A percentile compares a stretch with the other conserved stretches of the same genome.
Conservation (phyloP, 1,140 invertebrate genomes). For the Aphelinus certus region DNA sequence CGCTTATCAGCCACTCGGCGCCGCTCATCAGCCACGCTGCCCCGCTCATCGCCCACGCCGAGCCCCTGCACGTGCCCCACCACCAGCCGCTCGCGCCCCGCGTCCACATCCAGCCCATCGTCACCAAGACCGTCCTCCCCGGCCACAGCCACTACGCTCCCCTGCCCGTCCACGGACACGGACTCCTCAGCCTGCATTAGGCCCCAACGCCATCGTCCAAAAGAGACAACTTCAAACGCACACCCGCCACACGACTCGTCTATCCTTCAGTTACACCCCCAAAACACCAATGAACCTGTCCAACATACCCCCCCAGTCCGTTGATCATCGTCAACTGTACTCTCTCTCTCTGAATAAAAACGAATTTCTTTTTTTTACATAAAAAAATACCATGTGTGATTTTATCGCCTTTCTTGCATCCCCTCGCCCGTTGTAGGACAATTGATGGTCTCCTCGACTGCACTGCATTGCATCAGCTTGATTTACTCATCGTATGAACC, state of each 20-base stretch:
- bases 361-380: too few relatives aligned
- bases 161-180: slow-evolving; percentile 54
- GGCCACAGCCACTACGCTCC: slow-evolving; percentile 56
- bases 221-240: slow-evolving; percentile 28
- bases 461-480: too few relatives aligned
- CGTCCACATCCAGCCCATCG: slow-evolving; percentile 54
- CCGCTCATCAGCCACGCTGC: not conserved
- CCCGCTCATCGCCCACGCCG: not conserved
- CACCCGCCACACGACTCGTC: not conserved
- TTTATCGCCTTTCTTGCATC: too few relatives aligned
- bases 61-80: not conserved
- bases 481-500: too few relatives aligned
- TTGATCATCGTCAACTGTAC: too few relatives aligned
- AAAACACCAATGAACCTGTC: too few relatives aligned
- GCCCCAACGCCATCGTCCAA: not conserved
- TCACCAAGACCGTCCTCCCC: slow-evolving; percentile 63
- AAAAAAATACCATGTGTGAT: too few relatives aligned
- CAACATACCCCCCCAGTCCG: too few relatives aligned
- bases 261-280: too few relatives aligned
- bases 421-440: too few relatives aligned
- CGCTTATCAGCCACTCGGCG: not conserved
- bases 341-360: too few relatives aligned
- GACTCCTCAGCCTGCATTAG: slow-evolving; percentile 43
- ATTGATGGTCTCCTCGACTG: too few relatives aligned
- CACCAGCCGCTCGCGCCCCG: slow-evolving; percentile 48